These are phyloP conservation scores for Epinotia nisella DNA, from an alignment of 2,888 invertebrate species.

Conservation along the genomic window DNA sequence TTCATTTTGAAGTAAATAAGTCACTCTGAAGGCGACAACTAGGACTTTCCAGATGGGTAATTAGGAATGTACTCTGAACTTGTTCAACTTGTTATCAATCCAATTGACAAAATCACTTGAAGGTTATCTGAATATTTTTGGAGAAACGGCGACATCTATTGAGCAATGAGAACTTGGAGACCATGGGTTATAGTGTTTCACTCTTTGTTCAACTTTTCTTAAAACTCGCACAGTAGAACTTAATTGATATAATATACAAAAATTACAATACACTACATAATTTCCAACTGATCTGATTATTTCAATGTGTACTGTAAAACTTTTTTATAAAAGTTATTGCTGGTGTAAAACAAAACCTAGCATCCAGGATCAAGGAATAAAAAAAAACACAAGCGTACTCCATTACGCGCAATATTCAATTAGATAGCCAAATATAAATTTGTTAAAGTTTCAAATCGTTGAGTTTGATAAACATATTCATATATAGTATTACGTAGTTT, in stretches of 20 bases:
- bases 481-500: too few species aligned
- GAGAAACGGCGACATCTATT: constrained; percentile 67
- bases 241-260: not conserved
- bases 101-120: constrained; percentile 81
- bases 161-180: constrained; percentile 33
- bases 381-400: not conserved
- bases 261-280: not conserved
- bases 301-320: not conserved
- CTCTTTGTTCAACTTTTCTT: not conserved
- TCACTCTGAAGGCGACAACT: constrained; percentile 50
- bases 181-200: not conserved
- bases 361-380: not conserved
- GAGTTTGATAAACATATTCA: too few species aligned
- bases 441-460: not conserved
- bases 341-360: not conserved
- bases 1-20: constrained; percentile 64
- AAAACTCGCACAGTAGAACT: not conserved
- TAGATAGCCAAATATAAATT: not conserved
- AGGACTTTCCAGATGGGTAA: constrained; percentile 51
- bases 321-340: not conserved
- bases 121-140: constrained; percentile 80
- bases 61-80: constrained; percentile 49
- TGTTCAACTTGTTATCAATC: constrained; percentile 72
- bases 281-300: not conserved
- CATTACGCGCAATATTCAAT: constrained; percentile 14